These are phyloP conservation scores for Aphis gossypii DNA, from an alignment of 1,140 invertebrate species.

Conservation along the genomic window DNA sequence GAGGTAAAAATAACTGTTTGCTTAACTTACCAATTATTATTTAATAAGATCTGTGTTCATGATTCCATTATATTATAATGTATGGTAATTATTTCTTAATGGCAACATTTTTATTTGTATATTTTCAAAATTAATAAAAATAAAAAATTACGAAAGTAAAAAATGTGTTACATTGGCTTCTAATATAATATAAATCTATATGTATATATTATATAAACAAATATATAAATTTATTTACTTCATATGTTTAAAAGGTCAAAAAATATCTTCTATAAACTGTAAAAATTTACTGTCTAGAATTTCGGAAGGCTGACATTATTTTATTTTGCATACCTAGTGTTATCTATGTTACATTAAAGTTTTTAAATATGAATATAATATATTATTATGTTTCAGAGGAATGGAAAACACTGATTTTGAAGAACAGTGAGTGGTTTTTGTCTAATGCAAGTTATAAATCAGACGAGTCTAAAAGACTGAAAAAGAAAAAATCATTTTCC, in stretches of 20 bases:
- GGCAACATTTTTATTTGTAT: not conserved
- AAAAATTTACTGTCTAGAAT: not conserved
- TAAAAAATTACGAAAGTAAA: not conserved
- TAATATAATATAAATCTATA: not conserved
- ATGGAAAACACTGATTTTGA: slow-evolving; percentile 64
- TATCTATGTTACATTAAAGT: not conserved
- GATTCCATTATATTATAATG: not conserved
- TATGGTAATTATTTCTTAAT: not conserved
- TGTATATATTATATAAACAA: no score
- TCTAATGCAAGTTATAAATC: slow-evolving; percentile 63
- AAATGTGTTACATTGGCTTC: not conserved
- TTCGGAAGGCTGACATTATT: not conserved
- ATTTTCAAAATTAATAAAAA: not conserved
- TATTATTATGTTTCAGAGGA: slow-evolving; percentile 62
- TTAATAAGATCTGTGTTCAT: not conserved
- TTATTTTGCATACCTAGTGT: not conserved
- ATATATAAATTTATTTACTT: no score
- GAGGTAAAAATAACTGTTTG: slow-evolving; percentile 59
- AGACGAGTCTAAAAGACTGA: slow-evolving; percentile 64
- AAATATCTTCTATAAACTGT: no score
- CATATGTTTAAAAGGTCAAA: no score
- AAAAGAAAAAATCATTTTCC: slow-evolving; percentile 59
- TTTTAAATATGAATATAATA: not conserved
- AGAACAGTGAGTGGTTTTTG: slow-evolving; percentile 65
- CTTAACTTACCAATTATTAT: not conserved